Evolutionary conservation across 2,113 vertebrate genomes (phyloP).

Genomic region (Gnathonemus echidnorhynchus): DNA sequence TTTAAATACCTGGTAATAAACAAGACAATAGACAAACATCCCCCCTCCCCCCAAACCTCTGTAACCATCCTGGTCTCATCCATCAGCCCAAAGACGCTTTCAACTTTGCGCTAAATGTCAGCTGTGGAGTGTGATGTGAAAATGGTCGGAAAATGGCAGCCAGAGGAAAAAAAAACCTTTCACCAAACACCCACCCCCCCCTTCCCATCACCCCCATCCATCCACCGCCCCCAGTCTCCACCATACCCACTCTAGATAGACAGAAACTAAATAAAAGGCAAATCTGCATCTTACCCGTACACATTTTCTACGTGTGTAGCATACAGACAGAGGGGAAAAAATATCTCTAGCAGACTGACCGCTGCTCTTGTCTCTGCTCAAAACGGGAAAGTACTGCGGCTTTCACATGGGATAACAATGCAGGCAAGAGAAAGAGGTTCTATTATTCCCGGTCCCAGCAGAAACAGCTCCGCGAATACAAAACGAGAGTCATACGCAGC

Average conservation of each 20-base stretch:
- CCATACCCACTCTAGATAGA: not conserved
- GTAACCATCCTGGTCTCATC: conserved; percentile 19
- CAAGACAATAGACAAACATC: conserved; percentile 14
- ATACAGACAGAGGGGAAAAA: not conserved
- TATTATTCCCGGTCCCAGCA: not conserved
- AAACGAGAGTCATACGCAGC: not conserved
- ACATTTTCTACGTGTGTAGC: not conserved
- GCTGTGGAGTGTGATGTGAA: conserved; percentile 22
- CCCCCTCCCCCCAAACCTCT: not conserved
- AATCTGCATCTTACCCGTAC: conserved; percentile 2
- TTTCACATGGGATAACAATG: not conserved
- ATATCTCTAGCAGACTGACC: conserved; percentile 2
- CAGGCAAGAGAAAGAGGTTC: not conserved
- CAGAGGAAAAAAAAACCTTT: not conserved
- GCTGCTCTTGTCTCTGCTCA: not conserved
- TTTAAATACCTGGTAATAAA: not conserved
- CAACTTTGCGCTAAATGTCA: conserved; percentile 30
- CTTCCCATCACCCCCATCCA: not conserved
- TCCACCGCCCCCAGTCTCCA: not conserved
- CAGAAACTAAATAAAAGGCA: conserved; percentile 16
- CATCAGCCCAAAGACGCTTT: conserved; percentile 29
- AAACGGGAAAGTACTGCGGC: not conserved
- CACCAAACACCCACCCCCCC: not conserved
- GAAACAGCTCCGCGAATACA: not conserved
- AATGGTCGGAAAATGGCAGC: conserved; percentile 9